Evolutionary conservation across 2,113 vertebrate species (phyloP).

Genomic region (Percina caprodes): DNA sequence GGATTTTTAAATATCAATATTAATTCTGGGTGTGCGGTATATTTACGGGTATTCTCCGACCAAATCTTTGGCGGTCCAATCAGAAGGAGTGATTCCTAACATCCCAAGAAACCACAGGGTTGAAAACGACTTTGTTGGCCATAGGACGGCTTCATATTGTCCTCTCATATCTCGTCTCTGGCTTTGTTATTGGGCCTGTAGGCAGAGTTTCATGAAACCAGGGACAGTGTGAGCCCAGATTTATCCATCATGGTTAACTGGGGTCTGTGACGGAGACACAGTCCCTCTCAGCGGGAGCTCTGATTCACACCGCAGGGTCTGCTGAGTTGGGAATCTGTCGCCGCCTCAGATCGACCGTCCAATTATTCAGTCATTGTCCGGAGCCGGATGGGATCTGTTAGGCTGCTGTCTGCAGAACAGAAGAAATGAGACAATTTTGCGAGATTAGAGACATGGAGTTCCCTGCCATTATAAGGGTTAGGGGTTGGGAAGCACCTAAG

Average conservation of each 20-base stretch:
- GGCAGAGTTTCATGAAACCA: conserved; percentile 45
- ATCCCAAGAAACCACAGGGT: not conserved
- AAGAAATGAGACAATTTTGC: not conserved
- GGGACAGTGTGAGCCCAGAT: conserved; percentile 40
- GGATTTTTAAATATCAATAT: too few relatives aligned
- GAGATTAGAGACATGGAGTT: not conserved
- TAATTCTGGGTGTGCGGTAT: too few relatives aligned
- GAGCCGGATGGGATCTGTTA: conserved; percentile 49
- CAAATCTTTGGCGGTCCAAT: too few relatives aligned
- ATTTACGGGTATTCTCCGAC: too few relatives aligned
- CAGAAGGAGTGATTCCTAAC: not conserved
- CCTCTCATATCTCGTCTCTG: conserved; percentile 18
- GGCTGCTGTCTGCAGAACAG: conserved; percentile 11
- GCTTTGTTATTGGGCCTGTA: conserved; percentile 17
- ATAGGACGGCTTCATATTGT: conserved; percentile 17
- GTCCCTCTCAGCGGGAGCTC: conserved; percentile 38
- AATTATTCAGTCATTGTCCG: conserved; percentile 37
- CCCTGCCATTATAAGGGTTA: too few relatives aligned
- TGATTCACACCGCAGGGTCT: not conserved
- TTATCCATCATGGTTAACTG: conserved; percentile 63
- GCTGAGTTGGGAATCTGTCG: conserved; percentile 34
- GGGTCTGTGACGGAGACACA: conserved; percentile 12
- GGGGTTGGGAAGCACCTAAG: too few relatives aligned
- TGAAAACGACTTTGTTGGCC: not conserved
- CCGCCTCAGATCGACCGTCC: conserved; percentile 23